Percentiles rank a stretch among this genome's conserved stretches.
phyloP scores from a whole-genome alignment of 2,888 invertebrate species.

The Mylabris sibirica region DNA sequence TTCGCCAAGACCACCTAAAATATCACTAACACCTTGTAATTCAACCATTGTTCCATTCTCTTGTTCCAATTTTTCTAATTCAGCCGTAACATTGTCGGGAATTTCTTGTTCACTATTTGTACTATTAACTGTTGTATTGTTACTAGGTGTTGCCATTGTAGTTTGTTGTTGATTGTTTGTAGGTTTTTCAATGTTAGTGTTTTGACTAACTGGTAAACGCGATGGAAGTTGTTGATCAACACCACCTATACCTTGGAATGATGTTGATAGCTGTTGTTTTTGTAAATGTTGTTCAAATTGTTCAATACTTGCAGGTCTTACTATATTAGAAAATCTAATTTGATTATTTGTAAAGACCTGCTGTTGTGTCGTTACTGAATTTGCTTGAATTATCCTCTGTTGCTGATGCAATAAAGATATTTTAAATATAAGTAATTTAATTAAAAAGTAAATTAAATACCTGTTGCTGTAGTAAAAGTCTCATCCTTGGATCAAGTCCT shows the following conservation, averaged over 20 bases:
- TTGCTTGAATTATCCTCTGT: slow-evolving; percentile 34
- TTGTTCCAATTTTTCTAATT: slow-evolving; percentile 73
- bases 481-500: slow-evolving; percentile 56
- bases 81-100: slow-evolving; percentile 73
- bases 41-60: slow-evolving; percentile 69
- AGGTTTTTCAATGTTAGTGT: slow-evolving; percentile 38
- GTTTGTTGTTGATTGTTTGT: slow-evolving; percentile 42
- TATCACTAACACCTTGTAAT: slow-evolving; percentile 76
- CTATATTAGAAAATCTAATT: slow-evolving; percentile 43
- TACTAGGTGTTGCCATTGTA: slow-evolving; percentile 40
- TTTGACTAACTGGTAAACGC: slow-evolving; percentile 36
- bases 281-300: slow-evolving; percentile 55
- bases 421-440: not conserved
- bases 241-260: slow-evolving; percentile 38
- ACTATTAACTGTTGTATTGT: slow-evolving; percentile 27
- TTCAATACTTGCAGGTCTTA: slow-evolving; percentile 52
- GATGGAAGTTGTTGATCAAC: slow-evolving; percentile 40
- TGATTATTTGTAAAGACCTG: slow-evolving; percentile 35
- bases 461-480: slow-evolving; percentile 65
- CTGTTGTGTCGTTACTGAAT: slow-evolving; percentile 40
- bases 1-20: slow-evolving; percentile 82
- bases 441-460: slow-evolving; percentile 31
- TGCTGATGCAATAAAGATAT: slow-evolving; percentile 23
- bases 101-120: slow-evolving; percentile 65
- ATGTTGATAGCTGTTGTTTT: slow-evolving; percentile 46